Percentiles rank a stretch among this genome's conserved stretches.
Evolutionary conservation across 2,888 invertebrate species (phyloP).

Genomic region (Micoletzkya japonica): DNA sequence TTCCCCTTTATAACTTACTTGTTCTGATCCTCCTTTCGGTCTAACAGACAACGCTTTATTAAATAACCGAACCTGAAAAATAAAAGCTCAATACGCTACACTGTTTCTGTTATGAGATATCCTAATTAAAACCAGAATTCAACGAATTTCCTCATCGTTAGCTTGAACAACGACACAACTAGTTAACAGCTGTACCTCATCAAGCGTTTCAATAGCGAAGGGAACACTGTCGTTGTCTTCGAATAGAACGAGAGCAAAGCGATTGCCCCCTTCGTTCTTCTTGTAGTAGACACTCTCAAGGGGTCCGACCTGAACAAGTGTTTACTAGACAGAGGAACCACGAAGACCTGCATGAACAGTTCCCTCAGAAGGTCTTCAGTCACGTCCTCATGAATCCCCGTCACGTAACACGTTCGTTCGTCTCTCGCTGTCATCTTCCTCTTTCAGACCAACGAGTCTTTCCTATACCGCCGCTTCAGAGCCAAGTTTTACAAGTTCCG

Average conservation of each 20-base stretch:
- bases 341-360: constrained; percentile 24
- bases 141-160: not conserved
- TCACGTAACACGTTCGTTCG: constrained; percentile 19
- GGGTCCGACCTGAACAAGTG: constrained; percentile 14
- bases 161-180: not conserved
- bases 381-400: constrained; percentile 1
- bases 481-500: too few species aligned
- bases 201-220: constrained; percentile 19
- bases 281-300: constrained; percentile 9
- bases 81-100: not conserved
- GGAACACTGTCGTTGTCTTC: constrained; percentile 18
- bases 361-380: constrained; percentile 23
- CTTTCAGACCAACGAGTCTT: too few species aligned
- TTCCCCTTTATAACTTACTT: not conserved
- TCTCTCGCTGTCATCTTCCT: constrained; percentile 8
- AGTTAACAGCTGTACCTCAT: not conserved
- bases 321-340: not conserved
- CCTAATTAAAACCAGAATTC: not conserved
- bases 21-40: constrained; percentile 20
- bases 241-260: constrained; percentile 18
- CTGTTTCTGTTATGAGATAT: not conserved
- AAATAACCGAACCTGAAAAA: constrained; percentile 12
- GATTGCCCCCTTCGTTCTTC: not conserved
- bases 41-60: not conserved
- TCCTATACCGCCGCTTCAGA: too few species aligned